Evolutionary conservation across 2,888 invertebrate species (phyloP), one percentile per base, ranked within the genome.

Genomic region (Philhelius pedissequus): DNA sequence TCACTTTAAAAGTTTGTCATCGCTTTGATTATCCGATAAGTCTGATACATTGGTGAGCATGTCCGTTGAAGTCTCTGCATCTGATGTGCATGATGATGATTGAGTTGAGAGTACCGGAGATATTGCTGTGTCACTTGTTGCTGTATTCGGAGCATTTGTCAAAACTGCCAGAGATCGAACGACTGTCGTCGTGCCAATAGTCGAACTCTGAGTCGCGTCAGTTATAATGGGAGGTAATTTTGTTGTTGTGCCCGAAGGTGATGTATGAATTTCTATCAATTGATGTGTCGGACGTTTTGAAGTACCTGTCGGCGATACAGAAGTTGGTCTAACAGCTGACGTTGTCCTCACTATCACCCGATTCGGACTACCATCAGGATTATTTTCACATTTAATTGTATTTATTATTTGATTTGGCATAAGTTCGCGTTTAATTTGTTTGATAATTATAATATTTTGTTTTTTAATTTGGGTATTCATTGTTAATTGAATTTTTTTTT

Each of bases 1-100:
- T 84, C 80, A 84, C 84, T 80, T 84, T 80, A 80, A 60, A 27
- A 84, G 40, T 71, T 84, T 84, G 45, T 84, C 84, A 68, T 84
- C 84, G 68, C 71, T n/a, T 38, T 84, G 84, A 20, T 80, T 80
- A n/a, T 84, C 84, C 60, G 84, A 80, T 54, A 60, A 80, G 54
- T 84, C 84, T 20, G 84, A 82, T 8, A 62, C 30, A 52, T 45
- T 76, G 27, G 70, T 54, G 71, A 84, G 56, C 71, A 76, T 45
- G 13, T 84, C 84, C 5, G 84, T 71, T 6, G 84, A 80, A 11
- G 84, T 84, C 13, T 84, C 84, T 45, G 80, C 84, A 71, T 84
- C 84, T 48, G 84, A 84, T 62, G 80, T 76, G 4, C 80, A 84
- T 22, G 84, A 84, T 22, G 84, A 84, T 22, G 84, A 84, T 5